phyloP scores from a whole-genome alignment of 1,140 invertebrate genomes.

The Philopotamus ludificatus region DNA sequence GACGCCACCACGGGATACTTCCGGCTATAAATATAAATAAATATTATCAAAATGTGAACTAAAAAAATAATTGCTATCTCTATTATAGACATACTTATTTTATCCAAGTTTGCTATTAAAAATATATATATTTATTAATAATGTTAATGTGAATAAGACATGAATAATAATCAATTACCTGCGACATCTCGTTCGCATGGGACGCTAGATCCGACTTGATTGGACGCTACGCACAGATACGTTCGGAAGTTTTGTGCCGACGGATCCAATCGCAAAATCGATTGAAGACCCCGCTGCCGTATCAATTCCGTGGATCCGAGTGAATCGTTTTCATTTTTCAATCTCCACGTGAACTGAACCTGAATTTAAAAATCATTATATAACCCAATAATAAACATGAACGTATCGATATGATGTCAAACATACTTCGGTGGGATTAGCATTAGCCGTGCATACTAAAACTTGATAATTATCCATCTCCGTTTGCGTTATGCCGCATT shows the following conservation, averaged over 20 bases:
- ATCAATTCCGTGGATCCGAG: slow-evolving; percentile 60
- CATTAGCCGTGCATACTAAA: slow-evolving; percentile 75
- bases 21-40: slow-evolving; percentile 51
- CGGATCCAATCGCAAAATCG: slow-evolving; percentile 66
- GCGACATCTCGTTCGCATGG: slow-evolving; percentile 78
- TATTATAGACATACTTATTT: slow-evolving; percentile 53
- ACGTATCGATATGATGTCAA: neutral
- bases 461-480: slow-evolving; percentile 72
- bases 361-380: slow-evolving; percentile 31
- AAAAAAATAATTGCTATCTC: slow-evolving; percentile 15
- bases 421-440: slow-evolving; percentile 72
- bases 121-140: no score
- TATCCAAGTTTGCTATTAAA: slow-evolving; percentile 54
- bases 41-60: slow-evolving; percentile 8
- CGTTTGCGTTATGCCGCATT: slow-evolving; percentile 74
- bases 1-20: slow-evolving; percentile 67
- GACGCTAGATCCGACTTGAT: slow-evolving; percentile 71
- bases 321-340: slow-evolving; percentile 80
- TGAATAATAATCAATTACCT: no score
- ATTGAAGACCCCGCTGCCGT: slow-evolving; percentile 57
- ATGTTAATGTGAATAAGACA: no score
- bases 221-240: slow-evolving; percentile 82
- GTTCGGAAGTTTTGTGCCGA: slow-evolving; percentile 68
- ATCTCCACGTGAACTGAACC: slow-evolving; percentile 79
- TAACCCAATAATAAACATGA: neutral